Conservation (phyloP, 2,797 vertebrate species). For the Crocidura indochinensis region DNA sequence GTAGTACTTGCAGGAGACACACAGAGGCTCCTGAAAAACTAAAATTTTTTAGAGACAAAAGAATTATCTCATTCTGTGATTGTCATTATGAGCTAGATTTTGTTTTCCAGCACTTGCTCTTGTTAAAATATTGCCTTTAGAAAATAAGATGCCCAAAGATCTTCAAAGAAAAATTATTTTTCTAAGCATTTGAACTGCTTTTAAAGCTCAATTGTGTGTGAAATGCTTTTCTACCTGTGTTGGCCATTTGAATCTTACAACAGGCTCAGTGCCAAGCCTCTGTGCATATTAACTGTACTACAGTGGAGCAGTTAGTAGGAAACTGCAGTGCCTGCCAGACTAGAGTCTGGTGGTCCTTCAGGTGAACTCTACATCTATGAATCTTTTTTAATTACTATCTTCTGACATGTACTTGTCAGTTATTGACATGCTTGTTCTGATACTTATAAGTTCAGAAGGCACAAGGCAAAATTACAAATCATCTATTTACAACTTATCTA, state of each 20-base stretch:
- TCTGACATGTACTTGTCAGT: conserved; percentile 3
- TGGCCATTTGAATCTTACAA: background rate
- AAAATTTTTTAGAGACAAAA: background rate
- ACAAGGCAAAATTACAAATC: background rate
- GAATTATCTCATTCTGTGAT: background rate
- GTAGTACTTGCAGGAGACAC: background rate
- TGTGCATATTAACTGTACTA: background rate
- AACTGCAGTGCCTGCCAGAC: background rate
- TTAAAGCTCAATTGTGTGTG: background rate
- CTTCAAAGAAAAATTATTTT: conserved; percentile 43
- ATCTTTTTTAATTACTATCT: conserved; percentile 19
- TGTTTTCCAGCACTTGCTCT: background rate
- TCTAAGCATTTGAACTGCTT: conserved; percentile 33
- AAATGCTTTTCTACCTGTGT: conserved; percentile 37
- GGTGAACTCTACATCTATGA: background rate
- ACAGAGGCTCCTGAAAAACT: background rate
- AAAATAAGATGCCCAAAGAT: conserved; percentile 57
- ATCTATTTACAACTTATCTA: background rate
- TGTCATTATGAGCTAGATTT: conserved; percentile 52
- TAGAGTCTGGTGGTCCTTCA: background rate
- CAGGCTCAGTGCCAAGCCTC: background rate
- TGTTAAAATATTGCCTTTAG: conserved; percentile 13
- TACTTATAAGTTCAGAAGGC: conserved; percentile 30
- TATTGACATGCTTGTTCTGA: background rate
- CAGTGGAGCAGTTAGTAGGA: fast-evolving